Base-by-base conservation (phyloP, 2,113 vertebrate species). In the Salminus brasiliensis region DNA sequence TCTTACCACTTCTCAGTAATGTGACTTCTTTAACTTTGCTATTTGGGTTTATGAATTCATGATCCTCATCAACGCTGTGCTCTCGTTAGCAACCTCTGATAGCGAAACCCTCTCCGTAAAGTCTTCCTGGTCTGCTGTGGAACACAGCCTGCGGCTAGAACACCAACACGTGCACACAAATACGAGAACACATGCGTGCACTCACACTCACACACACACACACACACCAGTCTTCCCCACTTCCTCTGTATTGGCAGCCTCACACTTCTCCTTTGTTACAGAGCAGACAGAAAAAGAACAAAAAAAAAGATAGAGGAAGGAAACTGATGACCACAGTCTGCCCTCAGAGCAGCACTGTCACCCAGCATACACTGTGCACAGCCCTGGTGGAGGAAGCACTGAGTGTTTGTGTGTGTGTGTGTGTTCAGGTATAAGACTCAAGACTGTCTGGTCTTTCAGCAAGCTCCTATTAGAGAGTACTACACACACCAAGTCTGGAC, bases 301-400 rank as follows among this genome's bases (percentile, higher is more conserved):
- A 69, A 63, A 71, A 71, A 69, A 63, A 71, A 74, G 62, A 67
- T 36, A 69, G 72, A 62, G 66, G 79, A 70, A 81, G 55, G 21
- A 63, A 30, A 63, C 71, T 18, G 66, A 71, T 66, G 49, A 59
- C 60, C 23, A n/a, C 15, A 55, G 66, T 77, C 47, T 77, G 36
- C 49, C 60, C 60, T 57, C 32, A 53, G 41, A 67, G 25, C 66
- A 75, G 45, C n/a, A 25, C 39, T 45, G 9, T 27, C 63, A 74
- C 36, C 27, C 21, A 73, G 5, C 6, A 43, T 21, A 21, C 43
- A 70, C 11, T 11, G 32, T 34, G 21, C n/a, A 30, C 16, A 9
- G 62, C 32, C 62, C 23, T 55, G n/a, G 23, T 55, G n/a, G 23
- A 39, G 32, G 30, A 10, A 65, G 32, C 32, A 65, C 62, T 62